Base-by-base conservation (phyloP, 2,888 invertebrate genomes). In the Amiota communis region DNA sequence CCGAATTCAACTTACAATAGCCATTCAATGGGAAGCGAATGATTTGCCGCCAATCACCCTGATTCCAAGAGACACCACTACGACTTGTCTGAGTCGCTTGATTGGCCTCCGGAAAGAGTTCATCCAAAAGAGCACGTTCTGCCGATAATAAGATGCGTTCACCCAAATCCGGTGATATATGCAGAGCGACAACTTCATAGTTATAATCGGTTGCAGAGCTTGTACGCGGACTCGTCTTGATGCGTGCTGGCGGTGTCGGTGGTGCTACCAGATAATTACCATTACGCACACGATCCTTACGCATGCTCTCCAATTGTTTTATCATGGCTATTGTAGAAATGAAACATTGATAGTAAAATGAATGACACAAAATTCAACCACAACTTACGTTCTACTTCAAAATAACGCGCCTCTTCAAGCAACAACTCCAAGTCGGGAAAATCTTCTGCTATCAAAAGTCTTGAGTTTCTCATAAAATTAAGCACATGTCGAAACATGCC, bases 401-500 rank as follows among this genome's bases (percentile, higher is more conserved):
- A 98, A 90, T 95, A 98, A 80, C 93, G 92, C 0, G 97, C 97
- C 90, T 98, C 98, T 86, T 97, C 96, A 63, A 97, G 89, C 70
- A 98, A 91, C 79, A 98, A 92, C 85, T 98, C 97, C 79, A 96
- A 90, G 87, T 97, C 95, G 47, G 93, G 92, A 90, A 98, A 98
- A 89, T 96, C 94, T 36, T 94, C 94, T 0, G 98, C 97, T 82
- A 98, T 93, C 76, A 97, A 91, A 71, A 98, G 92, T 83, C 95
- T 93, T 75, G 96, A 95, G 89, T 97, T 96, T 85, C 99, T 93
- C 92, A 99, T 94, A 90, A 96, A 99, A 91, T 98, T 98, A 77
- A 99, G 92, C 86, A 99, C 97, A 90, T 99, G 98, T 23, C 98
- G 93, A 91, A 99, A 99, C 95, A 98, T 97, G 80, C 95, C 96